Conservation (phyloP, 1,140 invertebrate genomes). For the Trichonephila clavipes region DNA sequence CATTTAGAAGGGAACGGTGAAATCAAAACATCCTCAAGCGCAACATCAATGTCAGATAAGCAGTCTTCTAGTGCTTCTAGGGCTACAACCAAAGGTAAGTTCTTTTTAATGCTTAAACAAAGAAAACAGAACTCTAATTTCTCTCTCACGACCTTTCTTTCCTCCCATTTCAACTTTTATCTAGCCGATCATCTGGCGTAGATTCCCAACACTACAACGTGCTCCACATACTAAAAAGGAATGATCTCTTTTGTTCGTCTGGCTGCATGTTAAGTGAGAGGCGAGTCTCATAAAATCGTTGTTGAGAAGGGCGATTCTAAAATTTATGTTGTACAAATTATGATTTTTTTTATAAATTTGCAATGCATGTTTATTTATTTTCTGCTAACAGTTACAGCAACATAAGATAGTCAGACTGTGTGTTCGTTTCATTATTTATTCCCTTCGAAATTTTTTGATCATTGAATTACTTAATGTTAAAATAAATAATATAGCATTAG, state of each 20-base stretch:
- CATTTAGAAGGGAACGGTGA: background rate
- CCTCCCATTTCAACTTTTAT: background rate
- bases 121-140: background rate
- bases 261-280: background rate
- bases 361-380: too few relatives aligned
- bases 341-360: background rate
- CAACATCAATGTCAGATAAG: background rate
- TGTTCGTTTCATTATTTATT: too few relatives aligned
- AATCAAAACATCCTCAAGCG: background rate
- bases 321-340: background rate
- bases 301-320: background rate
- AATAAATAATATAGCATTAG: too few relatives aligned
- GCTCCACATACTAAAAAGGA: background rate
- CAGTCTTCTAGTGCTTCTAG: background rate
- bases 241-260: background rate
- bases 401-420: too few relatives aligned
- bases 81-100: conserved; percentile 4
- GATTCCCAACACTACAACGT: background rate
- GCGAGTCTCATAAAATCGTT: background rate
- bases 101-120: background rate
- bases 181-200: background rate
- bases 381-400: too few relatives aligned
- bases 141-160: background rate
- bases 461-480: too few relatives aligned
- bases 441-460: too few relatives aligned